Evolutionary conservation across 2,113 vertebrate genomes (phyloP).

Genomic region (Dromiciops gliroides): DNA sequence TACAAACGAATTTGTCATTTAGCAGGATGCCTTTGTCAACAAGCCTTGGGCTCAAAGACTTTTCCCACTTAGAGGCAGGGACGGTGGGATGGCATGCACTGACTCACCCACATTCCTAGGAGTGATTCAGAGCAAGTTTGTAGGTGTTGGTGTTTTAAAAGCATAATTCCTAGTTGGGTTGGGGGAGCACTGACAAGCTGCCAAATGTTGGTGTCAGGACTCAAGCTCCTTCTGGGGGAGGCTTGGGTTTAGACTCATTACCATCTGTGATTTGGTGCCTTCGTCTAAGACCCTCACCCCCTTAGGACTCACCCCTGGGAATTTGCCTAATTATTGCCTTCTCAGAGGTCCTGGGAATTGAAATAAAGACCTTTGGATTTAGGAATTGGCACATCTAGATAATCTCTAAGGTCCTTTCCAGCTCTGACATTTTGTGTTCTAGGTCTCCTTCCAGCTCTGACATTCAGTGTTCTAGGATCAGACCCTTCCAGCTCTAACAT

Average conservation of each 20-base stretch:
- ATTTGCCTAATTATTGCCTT: neutral
- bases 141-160: neutral
- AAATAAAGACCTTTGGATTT: neutral
- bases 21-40: neutral
- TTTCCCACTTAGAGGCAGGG: neutral
- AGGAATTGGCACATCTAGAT: neutral
- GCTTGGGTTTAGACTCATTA: neutral
- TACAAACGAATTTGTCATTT: neutral
- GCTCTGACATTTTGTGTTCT: neutral
- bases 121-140: neutral
- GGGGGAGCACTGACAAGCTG: neutral
- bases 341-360: neutral
- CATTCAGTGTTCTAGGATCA: too few relatives aligned
- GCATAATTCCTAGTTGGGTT: neutral
- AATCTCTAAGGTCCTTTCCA: neutral
- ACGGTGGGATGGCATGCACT: neutral
- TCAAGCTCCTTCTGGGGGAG: neutral
- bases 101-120: neutral
- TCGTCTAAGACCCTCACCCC: neutral
- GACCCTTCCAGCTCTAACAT: neutral
- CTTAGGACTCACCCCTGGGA: neutral
- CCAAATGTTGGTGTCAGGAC: neutral
- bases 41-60: neutral
- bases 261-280: neutral
- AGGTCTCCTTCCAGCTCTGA: neutral